Conservation (phyloP, 2,888 invertebrate genomes). For the Hyposoter dolosus region DNA sequence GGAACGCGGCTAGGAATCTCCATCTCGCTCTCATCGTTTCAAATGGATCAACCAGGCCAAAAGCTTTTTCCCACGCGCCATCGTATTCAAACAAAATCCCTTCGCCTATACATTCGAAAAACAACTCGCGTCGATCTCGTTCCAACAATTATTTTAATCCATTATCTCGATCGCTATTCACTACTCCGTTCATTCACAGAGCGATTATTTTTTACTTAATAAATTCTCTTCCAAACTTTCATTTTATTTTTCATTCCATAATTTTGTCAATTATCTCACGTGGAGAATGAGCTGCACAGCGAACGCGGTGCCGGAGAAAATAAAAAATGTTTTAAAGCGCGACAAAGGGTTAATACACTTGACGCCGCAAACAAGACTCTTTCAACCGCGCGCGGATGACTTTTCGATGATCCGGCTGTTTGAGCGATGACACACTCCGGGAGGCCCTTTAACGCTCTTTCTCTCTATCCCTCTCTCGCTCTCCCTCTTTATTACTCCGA, state of each 20-base stretch:
- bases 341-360: slow-evolving; percentile 49
- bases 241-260: background rate
- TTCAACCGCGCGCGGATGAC: slow-evolving; percentile 9
- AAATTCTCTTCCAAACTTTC: background rate
- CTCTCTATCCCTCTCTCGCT: too few species aligned
- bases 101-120: background rate
- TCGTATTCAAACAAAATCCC: background rate
- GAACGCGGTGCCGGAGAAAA: background rate
- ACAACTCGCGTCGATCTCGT: background rate
- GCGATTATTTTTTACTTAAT: too few species aligned
- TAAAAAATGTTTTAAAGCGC: background rate
- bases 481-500: too few species aligned
- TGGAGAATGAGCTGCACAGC: background rate
- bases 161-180: background rate
- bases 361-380: slow-evolving; percentile 31
- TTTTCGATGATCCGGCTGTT: slow-evolving; percentile 48
- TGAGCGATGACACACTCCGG: slow-evolving; percentile 33
- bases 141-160: slow-evolving; percentile 10
- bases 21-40: slow-evolving; percentile 40
- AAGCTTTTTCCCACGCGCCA: slow-evolving; percentile 61
- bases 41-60: slow-evolving; percentile 66
- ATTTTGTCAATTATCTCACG: slow-evolving; percentile 11
- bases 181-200: background rate
- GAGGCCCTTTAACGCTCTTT: slow-evolving; percentile 22
- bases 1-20: slow-evolving; percentile 12